Conservation (phyloP, 2,888 invertebrate species). For the Chouioia cunea region DNA sequence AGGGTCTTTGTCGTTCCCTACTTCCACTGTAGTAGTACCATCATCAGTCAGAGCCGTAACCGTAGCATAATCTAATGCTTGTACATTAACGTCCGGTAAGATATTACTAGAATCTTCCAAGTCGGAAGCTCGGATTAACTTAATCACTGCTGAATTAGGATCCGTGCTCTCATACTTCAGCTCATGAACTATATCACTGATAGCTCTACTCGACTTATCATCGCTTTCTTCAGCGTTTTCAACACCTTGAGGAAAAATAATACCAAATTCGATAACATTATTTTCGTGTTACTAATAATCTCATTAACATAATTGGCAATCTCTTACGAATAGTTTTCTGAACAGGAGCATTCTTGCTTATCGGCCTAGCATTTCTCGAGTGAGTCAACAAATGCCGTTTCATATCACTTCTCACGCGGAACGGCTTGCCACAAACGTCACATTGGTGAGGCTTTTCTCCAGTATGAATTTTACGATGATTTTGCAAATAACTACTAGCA, state of each 20-base stretch:
- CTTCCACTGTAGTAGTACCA: constrained; percentile 44
- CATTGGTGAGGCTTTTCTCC: constrained; percentile 86
- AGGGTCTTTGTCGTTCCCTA: constrained; percentile 65
- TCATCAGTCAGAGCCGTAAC: constrained; percentile 43
- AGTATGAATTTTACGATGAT: constrained; percentile 87
- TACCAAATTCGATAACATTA: neutral
- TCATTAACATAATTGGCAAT: too few species aligned
- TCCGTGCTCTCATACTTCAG: constrained; percentile 61
- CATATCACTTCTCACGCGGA: constrained; percentile 86
- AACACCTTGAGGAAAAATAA: constrained; percentile 8
- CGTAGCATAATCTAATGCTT: constrained; percentile 60
- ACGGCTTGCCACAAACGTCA: constrained; percentile 82
- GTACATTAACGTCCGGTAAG: constrained; percentile 62
- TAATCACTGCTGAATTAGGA: constrained; percentile 59
- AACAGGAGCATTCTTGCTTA: constrained; percentile 56
- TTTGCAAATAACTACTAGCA: constrained; percentile 87
- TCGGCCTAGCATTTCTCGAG: constrained; percentile 61
- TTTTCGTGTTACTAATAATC: neutral
- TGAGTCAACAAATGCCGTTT: constrained; percentile 85
- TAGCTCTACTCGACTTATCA: constrained; percentile 53
- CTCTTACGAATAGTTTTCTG: constrained; percentile 48
- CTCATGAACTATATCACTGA: constrained; percentile 63
- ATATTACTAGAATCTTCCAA: constrained; percentile 60
- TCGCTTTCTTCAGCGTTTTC: constrained; percentile 48
- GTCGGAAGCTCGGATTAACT: constrained; percentile 52